A percentile compares a stretch with the other conserved stretches of the same genome.
These are phyloP conservation scores for Miniopterus natalensis DNA, from an alignment of 2,113 vertebrate genomes.

Conservation along the genomic window DNA sequence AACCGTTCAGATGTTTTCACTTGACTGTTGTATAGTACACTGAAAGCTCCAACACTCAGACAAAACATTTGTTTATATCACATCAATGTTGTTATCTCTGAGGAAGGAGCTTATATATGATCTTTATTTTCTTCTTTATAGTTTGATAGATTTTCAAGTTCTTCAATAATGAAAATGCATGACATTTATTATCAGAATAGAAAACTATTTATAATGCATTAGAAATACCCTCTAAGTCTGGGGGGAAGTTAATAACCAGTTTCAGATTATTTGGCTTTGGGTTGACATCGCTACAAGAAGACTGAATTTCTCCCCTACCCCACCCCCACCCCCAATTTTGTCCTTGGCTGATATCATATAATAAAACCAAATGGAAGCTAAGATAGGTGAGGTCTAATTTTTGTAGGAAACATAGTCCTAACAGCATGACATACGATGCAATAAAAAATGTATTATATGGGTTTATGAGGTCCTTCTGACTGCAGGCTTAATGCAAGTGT, in stretches of 20 bases:
- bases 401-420: not conserved
- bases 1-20: not conserved
- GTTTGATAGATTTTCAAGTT: conserved; percentile 48
- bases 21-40: not conserved
- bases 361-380: conserved; percentile 6
- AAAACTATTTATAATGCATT: conserved; percentile 11
- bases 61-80: not conserved
- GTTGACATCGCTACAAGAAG: not conserved
- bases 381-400: not conserved
- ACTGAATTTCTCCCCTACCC: not conserved
- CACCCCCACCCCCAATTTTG: not conserved
- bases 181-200: conserved; percentile 41
- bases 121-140: conserved; percentile 54
- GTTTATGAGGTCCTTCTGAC: not conserved
- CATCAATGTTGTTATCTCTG: not conserved
- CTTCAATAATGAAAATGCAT: not conserved
- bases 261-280: conserved; percentile 8
- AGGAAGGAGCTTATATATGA: not conserved
- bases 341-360: not conserved
- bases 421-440: not conserved
- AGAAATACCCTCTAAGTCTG: not conserved
- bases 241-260: not conserved
- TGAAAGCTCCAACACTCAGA: not conserved
- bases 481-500: not conserved
- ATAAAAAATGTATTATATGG: not conserved